Conservation (phyloP, 2,888 invertebrate species). For the Thereva nobilitata region DNA sequence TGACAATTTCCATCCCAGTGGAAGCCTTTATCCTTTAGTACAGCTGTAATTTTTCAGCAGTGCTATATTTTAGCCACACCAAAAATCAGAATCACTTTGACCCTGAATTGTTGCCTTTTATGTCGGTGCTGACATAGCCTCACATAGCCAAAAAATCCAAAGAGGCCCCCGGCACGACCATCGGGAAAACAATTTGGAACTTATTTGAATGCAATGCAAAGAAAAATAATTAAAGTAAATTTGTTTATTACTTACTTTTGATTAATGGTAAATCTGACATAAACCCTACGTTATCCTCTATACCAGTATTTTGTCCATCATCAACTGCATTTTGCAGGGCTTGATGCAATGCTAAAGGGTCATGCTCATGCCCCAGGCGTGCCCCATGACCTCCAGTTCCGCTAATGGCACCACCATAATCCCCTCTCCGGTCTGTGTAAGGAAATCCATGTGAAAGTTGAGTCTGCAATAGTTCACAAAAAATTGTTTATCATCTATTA, state of each 20-base stretch:
- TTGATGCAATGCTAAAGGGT: conserved; percentile 78
- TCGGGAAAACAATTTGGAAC: too few species aligned
- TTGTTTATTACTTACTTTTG: conserved; percentile 73
- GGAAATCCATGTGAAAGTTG: conserved; percentile 68
- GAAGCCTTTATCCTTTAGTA: too few species aligned
- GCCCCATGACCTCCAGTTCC: conserved; percentile 60
- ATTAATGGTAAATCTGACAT: conserved; percentile 87
- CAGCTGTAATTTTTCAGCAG: too few species aligned
- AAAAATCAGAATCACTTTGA: too few species aligned
- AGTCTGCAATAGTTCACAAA: conserved; percentile 48
- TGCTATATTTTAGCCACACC: too few species aligned
- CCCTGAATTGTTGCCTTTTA: too few species aligned
- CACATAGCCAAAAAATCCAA: too few species aligned
- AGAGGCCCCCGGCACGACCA: too few species aligned
- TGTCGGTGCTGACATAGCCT: too few species aligned
- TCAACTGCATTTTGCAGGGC: conserved; percentile 73
- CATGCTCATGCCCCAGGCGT: conserved; percentile 65
- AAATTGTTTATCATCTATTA: background rate
- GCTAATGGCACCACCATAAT: conserved; percentile 65
- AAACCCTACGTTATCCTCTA: conserved; percentile 85
- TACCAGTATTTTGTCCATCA: conserved; percentile 73
- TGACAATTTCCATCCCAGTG: too few species aligned
- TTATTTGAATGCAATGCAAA: too few species aligned
- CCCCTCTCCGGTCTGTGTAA: conserved; percentile 62
- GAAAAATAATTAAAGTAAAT: too few species aligned